phyloP scores from a whole-genome alignment of 2,888 invertebrate genomes.

The Sarcophaga rosellei region DNA sequence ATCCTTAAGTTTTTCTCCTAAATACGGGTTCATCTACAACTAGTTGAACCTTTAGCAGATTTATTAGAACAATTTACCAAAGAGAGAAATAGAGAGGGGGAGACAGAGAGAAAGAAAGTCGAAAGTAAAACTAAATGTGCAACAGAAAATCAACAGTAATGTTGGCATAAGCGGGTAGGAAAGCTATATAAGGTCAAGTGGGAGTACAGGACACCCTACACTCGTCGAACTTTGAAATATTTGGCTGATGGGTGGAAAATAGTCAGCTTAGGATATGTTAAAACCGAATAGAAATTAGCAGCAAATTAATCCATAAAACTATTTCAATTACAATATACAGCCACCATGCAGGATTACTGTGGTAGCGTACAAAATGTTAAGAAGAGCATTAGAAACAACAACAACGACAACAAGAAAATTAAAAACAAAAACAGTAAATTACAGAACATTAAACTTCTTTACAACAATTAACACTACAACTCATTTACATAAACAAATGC shows the following conservation, averaged over 20 bases:
- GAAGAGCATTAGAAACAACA: not conserved
- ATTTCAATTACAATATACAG: no score
- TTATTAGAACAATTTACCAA: constrained; percentile 29
- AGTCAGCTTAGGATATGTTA: no score
- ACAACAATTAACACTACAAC: constrained; percentile 69
- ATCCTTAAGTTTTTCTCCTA: not conserved
- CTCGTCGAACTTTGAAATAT: no score
- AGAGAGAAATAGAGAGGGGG: constrained; percentile 18
- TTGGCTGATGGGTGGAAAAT: no score
- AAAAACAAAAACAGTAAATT: constrained; percentile 61
- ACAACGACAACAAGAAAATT: constrained; percentile 38
- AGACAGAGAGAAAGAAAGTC: constrained; percentile 8
- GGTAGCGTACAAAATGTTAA: not conserved
- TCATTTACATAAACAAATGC: constrained; percentile 67
- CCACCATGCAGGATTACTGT: no score
- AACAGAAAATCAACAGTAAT: constrained; percentile 1
- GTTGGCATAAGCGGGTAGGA: not conserved
- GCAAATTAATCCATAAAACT: no score
- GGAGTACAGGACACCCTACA: not conserved
- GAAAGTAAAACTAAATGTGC: constrained; percentile 40
- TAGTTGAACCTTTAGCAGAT: constrained; percentile 26
- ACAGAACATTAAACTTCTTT: constrained; percentile 67
- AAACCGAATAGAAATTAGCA: no score
- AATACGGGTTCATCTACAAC: not conserved
- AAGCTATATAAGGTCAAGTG: not conserved